Percentiles rank a stretch among this genome's conserved stretches.
These are phyloP conservation scores for Colletes gigas DNA, from an alignment of 1,140 invertebrate genomes.

Conservation along the genomic window DNA sequence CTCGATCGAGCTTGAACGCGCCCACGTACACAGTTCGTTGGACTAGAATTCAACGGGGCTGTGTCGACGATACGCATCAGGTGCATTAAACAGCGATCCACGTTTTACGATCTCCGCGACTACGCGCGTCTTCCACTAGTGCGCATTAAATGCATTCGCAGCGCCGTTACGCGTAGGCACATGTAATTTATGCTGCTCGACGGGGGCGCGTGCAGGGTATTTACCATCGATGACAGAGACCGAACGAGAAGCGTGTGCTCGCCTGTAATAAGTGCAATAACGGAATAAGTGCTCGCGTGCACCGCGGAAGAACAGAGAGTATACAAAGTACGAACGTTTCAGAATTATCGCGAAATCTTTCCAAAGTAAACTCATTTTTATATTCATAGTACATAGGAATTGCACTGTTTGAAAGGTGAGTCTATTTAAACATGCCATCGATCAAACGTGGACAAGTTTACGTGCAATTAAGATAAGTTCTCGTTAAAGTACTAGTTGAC, in stretches of 20 bases:
- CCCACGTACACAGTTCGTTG: slow-evolving; percentile 21
- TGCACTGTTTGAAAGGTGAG: no score
- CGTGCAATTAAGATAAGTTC: no score
- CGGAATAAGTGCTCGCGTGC: neutral
- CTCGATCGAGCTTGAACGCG: no score
- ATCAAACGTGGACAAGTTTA: no score
- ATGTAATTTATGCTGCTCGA: neutral
- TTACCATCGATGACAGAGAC: neutral
- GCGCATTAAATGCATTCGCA: slow-evolving; percentile 1
- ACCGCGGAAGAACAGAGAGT: no score
- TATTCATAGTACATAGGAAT: no score
- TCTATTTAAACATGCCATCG: no score
- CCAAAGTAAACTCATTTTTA: no score
- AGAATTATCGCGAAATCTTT: no score
- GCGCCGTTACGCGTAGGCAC: slow-evolving; percentile 1
- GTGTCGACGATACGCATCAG: slow-evolving; percentile 30
- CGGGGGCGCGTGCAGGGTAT: neutral
- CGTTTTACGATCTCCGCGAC: slow-evolving; percentile 18
- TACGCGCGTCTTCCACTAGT: neutral
- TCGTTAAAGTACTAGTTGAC: no score
- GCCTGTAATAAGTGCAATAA: neutral
- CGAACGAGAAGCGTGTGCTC: neutral
- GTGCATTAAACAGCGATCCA: slow-evolving; percentile 42
- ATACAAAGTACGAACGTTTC: neutral
- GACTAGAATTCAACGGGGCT: slow-evolving; percentile 15